Evolutionary conservation across 2,888 invertebrate genomes (phyloP).

Genomic region (Netelia melanura): DNA sequence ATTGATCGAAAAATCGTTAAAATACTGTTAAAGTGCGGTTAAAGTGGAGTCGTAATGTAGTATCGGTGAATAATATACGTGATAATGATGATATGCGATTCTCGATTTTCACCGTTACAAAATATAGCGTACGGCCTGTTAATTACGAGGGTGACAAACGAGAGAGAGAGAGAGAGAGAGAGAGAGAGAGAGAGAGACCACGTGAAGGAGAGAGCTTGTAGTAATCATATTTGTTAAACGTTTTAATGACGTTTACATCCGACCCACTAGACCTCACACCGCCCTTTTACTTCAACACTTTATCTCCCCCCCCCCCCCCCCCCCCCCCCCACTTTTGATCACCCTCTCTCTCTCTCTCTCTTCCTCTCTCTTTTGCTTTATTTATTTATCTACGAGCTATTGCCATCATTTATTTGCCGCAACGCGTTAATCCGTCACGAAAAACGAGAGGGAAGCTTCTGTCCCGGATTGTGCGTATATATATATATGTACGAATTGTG

Average conservation of each 20-base stretch:
- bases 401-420: conserved; percentile 66
- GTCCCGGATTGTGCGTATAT: conserved; percentile 28
- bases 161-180: conserved; percentile 26
- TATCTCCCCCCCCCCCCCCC: conserved; percentile 26
- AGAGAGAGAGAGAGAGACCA: conserved; percentile 9
- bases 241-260: conserved; percentile 57
- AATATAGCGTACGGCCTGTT: neutral
- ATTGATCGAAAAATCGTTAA: neutral
- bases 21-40: neutral
- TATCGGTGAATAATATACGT: neutral
- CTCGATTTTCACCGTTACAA: conserved; percentile 1
- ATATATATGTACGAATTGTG: neutral
- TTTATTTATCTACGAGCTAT: conserved; percentile 67
- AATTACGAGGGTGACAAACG: neutral
- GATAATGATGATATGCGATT: conserved; percentile 11
- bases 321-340: conserved; percentile 3
- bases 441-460: conserved; percentile 53
- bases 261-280: neutral
- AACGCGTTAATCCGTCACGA: conserved; percentile 69
- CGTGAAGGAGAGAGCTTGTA: conserved; percentile 5
- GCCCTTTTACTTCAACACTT: conserved; percentile 26
- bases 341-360: conserved; percentile 53
- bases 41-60: conserved; percentile 5
- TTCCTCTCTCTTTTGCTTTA: conserved; percentile 43
- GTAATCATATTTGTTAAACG: conserved; percentile 51